A percentile compares a stretch with the other conserved stretches of the same genome.
Evolutionary conservation across 2,888 invertebrate genomes (phyloP).

Genomic region (Corbicula japonica): DNA sequence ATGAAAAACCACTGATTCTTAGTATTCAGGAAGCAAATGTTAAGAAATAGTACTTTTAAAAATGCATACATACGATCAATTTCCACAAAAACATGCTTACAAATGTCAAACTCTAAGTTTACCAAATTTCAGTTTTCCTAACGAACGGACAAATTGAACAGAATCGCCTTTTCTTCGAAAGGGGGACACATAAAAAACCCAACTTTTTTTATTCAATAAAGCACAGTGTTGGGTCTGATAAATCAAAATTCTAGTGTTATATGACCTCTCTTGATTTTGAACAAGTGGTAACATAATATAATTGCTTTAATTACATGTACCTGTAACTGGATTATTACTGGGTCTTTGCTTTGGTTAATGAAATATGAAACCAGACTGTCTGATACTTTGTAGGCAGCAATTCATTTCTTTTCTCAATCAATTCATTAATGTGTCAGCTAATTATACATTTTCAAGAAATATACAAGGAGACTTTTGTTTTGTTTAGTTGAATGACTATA

Average conservation of each 20-base stretch:
- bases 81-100: no score
- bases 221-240: conserved; percentile 19
- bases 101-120: no score
- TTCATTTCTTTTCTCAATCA: conserved; percentile 16
- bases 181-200: no score
- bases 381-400: conserved; percentile 21
- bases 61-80: no score
- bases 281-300: conserved; percentile 13
- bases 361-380: conserved; percentile 11
- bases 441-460: conserved; percentile 9
- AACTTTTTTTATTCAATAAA: no score
- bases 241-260: conserved; percentile 30
- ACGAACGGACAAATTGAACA: no score
- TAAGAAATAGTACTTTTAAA: no score
- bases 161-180: no score
- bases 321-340: conserved; percentile 12
- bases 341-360: conserved; percentile 18
- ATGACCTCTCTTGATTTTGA: conserved; percentile 15
- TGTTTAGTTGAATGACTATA: not conserved
- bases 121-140: no score
- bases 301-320: conserved; percentile 20
- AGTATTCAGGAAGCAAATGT: no score
- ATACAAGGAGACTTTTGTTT: not conserved
- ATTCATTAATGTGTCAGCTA: conserved; percentile 7
- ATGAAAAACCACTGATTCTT: no score